Conservation (phyloP, 2,888 invertebrate genomes). For the Apodemia hepburni region DNA sequence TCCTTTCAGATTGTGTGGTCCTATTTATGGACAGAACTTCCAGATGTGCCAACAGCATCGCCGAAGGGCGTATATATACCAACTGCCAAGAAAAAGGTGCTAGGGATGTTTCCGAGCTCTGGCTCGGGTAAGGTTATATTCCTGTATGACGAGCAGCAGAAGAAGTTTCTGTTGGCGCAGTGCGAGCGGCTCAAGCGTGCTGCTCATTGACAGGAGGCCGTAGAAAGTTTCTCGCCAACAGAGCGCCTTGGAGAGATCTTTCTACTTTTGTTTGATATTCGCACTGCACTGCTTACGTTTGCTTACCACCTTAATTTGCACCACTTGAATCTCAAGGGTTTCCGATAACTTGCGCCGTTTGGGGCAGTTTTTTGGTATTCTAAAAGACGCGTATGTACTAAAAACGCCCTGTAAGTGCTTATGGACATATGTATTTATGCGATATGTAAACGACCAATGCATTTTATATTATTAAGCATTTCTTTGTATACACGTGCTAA, state of each 20-base stretch:
- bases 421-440: background rate
- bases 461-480: conserved; percentile 6
- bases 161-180: conserved; percentile 62
- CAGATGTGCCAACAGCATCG: conserved; percentile 82
- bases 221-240: conserved; percentile 55
- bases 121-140: conserved; percentile 82
- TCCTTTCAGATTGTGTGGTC: conserved; percentile 89
- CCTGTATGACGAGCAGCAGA: conserved; percentile 67
- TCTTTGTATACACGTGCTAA: background rate
- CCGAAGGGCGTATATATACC: conserved; percentile 85
- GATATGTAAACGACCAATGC: conserved; percentile 2
- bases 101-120: conserved; percentile 82
- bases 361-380: background rate
- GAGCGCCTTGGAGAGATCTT: conserved; percentile 58
- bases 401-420: background rate
- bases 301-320: conserved; percentile 69
- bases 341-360: conserved; percentile 41
- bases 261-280: conserved; percentile 66
- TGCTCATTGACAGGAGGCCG: conserved; percentile 67
- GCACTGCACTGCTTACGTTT: conserved; percentile 57
- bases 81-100: conserved; percentile 79
- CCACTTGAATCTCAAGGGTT: conserved; percentile 57
- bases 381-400: background rate
- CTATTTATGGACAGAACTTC: conserved; percentile 88
- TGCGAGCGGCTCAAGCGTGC: conserved; percentile 59